These are phyloP conservation scores for Dendroctonus valens DNA, from an alignment of 1,140 invertebrate genomes.

Conservation along the genomic window DNA sequence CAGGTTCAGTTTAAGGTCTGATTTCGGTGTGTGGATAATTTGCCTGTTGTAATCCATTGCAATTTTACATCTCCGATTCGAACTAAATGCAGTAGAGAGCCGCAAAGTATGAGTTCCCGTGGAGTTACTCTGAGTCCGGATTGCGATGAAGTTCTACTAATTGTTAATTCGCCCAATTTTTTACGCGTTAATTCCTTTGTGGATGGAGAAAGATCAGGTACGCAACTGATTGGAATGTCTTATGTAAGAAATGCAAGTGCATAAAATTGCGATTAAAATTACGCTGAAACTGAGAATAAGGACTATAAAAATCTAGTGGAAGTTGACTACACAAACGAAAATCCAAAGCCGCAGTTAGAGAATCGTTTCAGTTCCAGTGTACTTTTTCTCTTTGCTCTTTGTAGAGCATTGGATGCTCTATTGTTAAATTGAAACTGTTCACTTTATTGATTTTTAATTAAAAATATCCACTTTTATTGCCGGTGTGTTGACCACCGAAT, in stretches of 20 bases:
- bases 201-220: constrained; percentile 38
- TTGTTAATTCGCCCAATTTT: constrained; percentile 38
- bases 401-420: too few species aligned
- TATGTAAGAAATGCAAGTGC: not conserved
- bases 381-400: too few species aligned
- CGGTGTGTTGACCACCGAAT: too few species aligned
- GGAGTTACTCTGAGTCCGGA: constrained; percentile 34
- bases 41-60: not conserved
- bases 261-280: not conserved
- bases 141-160: constrained; percentile 26
- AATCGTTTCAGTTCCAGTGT: not conserved
- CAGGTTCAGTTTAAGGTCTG: constrained; percentile 24
- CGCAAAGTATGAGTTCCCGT: constrained; percentile 38
- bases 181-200: constrained; percentile 42
- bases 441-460: too few species aligned
- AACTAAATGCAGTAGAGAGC: not conserved
- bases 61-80: not conserved
- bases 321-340: not conserved
- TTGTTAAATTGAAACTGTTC: too few species aligned
- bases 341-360: not conserved
- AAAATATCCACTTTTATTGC: too few species aligned
- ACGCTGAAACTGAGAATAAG: not conserved
- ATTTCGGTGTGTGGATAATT: constrained; percentile 2
- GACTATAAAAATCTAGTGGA: not conserved
- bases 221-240: not conserved